A percentile compares a stretch with the other conserved stretches of the same genome.
phyloP scores from a whole-genome alignment of 1,140 invertebrate species.

The Ericerus pela region DNA sequence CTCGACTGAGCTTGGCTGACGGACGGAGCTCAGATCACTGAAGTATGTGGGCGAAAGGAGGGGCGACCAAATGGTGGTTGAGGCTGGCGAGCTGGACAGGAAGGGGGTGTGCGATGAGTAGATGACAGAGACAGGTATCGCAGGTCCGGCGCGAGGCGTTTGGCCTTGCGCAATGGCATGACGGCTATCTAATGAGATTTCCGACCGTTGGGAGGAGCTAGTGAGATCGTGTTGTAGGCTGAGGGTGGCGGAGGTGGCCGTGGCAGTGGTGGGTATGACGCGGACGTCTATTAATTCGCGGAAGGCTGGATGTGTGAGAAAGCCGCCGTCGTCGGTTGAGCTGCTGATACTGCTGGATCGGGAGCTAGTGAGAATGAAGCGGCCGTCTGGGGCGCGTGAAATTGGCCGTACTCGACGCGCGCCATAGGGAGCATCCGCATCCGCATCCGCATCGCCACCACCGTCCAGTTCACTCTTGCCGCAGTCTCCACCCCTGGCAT shows the following conservation, averaged over 20 bases:
- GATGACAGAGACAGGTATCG: constrained; percentile 25
- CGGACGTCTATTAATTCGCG: constrained; percentile 16
- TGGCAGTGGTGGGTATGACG: constrained; percentile 37
- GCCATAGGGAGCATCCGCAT: too few relatives aligned
- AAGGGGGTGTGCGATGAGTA: constrained; percentile 35
- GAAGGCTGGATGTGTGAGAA: constrained; percentile 35
- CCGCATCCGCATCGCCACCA: constrained; percentile 30
- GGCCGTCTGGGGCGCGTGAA: constrained; percentile 52
- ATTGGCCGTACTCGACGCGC: constrained; percentile 41
- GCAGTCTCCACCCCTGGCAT: constrained; percentile 17
- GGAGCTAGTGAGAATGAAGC: constrained; percentile 48
- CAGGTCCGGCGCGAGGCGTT: constrained; percentile 32
- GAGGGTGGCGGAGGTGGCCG: constrained; percentile 41
- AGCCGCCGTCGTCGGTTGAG: constrained; percentile 64
- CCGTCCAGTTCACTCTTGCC: constrained; percentile 26
- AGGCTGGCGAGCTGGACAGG: constrained; percentile 48
- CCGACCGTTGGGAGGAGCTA: constrained; percentile 50
- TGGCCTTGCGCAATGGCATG: constrained; percentile 27
- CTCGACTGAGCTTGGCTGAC: constrained; percentile 59
- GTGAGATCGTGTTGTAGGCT: too few relatives aligned
- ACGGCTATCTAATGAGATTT: constrained; percentile 33
- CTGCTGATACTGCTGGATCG: constrained; percentile 50
- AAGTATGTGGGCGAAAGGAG: constrained; percentile 51
- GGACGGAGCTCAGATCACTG: constrained; percentile 72
- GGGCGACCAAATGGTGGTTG: constrained; percentile 36